Conservation (phyloP, 2,797 vertebrate species). For the Menidia menidia region DNA sequence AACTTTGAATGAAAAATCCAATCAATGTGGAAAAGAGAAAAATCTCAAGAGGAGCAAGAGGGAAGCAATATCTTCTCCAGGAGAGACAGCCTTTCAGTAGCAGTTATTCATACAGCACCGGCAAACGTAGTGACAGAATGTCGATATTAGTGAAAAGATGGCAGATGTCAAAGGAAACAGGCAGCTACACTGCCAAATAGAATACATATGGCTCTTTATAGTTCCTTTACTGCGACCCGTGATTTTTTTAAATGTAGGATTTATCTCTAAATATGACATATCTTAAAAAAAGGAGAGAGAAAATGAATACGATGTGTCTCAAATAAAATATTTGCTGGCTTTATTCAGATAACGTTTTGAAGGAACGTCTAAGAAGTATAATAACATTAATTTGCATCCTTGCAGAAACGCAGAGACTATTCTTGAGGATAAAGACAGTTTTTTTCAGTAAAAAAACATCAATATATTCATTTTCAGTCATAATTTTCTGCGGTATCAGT, state of each 20-base stretch:
- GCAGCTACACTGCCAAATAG: not conserved
- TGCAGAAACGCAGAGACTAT: not conserved
- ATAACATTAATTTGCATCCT: not conserved
- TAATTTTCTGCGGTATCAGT: not conserved
- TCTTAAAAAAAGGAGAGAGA: not conserved
- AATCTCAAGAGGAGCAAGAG: not conserved
- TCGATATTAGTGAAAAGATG: slow-evolving; percentile 6
- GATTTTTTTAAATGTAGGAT: slow-evolving; percentile 5
- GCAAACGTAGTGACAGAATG: slow-evolving; percentile 6
- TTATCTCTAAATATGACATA: not conserved
- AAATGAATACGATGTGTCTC: not conserved
- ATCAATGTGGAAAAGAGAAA: not conserved
- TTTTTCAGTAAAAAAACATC: not conserved
- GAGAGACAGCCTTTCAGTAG: slow-evolving; percentile 2
- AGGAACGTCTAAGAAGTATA: not conserved
- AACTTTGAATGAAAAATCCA: not conserved
- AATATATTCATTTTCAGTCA: not conserved
- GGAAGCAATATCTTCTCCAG: not conserved
- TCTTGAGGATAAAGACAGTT: not conserved
- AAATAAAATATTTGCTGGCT: not conserved
- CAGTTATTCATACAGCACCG: not conserved
- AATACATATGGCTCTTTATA: not conserved
- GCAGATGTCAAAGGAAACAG: not conserved
- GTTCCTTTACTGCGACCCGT: not conserved
- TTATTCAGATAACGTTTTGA: not conserved